phyloP scores from a whole-genome alignment of 2,888 invertebrate species.

The Orthosia gracilis region DNA sequence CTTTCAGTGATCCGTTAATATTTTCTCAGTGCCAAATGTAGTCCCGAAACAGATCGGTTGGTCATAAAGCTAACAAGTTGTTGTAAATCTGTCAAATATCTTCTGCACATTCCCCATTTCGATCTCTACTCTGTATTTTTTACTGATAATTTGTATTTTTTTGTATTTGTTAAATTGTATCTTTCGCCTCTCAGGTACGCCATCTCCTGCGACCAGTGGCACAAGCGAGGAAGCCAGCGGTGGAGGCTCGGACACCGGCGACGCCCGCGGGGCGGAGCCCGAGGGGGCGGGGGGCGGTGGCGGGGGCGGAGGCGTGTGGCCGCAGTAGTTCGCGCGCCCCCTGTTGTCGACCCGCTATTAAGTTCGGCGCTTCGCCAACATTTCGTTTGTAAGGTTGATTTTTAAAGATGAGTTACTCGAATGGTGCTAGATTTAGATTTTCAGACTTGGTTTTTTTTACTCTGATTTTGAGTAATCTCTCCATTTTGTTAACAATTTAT shows the following conservation, averaged over 20 bases:
- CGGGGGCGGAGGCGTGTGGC: slow-evolving; percentile 54
- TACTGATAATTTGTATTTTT: no score
- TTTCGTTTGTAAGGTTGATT: slow-evolving; percentile 39
- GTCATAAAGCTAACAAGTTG: no score
- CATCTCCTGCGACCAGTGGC: slow-evolving; percentile 73
- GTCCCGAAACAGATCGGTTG: no score
- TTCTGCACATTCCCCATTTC: no score
- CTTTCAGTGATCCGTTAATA: no score
- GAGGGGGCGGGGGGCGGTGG: slow-evolving; percentile 56
- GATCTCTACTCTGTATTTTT: no score
- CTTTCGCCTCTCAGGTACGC: slow-evolving; percentile 69
- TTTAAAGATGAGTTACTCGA: slow-evolving; percentile 30
- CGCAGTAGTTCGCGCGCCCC: slow-evolving; percentile 28
- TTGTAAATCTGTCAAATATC: no score
- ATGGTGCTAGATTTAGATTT: slow-evolving; percentile 18
- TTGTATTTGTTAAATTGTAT: no score
- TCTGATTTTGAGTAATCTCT: neutral
- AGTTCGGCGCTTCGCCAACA: slow-evolving; percentile 87
- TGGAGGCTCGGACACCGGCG: slow-evolving; percentile 61
- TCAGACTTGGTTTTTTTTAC: no score
- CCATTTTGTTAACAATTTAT: neutral
- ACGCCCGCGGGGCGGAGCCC: slow-evolving; percentile 56
- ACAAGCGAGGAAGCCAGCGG: slow-evolving; percentile 60
- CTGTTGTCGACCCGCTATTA: slow-evolving; percentile 85
- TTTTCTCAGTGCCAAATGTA: no score